Conservation (phyloP, 1,140 invertebrate genomes). For the Drosophila repletoides region DNA sequence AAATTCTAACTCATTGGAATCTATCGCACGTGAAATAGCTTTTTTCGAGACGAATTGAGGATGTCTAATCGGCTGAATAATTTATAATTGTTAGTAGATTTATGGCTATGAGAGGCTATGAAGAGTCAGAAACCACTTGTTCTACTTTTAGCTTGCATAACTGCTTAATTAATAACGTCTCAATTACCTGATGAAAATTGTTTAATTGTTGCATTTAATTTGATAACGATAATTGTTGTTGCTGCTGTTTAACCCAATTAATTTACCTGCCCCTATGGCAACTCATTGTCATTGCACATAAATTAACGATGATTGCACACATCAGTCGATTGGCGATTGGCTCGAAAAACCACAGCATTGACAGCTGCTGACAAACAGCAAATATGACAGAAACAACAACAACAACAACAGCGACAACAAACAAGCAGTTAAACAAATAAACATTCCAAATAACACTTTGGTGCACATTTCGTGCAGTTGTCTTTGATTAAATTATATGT, state of each 20-base stretch:
- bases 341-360: constrained; percentile 49
- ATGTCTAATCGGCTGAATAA: no score
- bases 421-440: neutral
- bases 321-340: constrained; percentile 10
- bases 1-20: no score
- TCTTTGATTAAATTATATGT: constrained; percentile 61
- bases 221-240: constrained; percentile 17
- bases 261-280: constrained; percentile 6
- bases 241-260: constrained; percentile 19
- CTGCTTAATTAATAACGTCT: constrained; percentile 23
- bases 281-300: constrained; percentile 11
- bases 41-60: no score
- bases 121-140: neutral
- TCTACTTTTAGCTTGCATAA: constrained; percentile 2
- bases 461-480: constrained; percentile 43
- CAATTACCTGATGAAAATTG: constrained; percentile 19
- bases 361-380: constrained; percentile 56
- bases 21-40: no score
- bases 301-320: constrained; percentile 45
- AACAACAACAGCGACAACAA: no score
- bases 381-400: no score
- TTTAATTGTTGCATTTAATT: constrained; percentile 34
- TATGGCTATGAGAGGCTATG: no score
- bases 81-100: no score
- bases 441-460: constrained; percentile 19